These are phyloP conservation scores for Ptychoptera albimana DNA, from an alignment of 2,888 invertebrate genomes.

Conservation along the genomic window DNA sequence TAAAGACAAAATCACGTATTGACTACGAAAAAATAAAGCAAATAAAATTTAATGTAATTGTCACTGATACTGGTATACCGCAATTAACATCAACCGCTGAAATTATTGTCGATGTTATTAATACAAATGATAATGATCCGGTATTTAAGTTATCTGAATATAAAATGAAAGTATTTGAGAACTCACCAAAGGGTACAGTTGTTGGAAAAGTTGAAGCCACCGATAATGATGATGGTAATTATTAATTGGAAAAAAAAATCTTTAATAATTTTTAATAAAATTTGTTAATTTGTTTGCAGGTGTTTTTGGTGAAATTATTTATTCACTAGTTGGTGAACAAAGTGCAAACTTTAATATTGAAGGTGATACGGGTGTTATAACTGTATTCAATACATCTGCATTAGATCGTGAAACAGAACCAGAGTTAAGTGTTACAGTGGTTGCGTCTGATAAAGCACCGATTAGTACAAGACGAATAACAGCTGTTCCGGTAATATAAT, in stretches of 20 bases:
- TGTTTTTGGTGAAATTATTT: conserved; percentile 59
- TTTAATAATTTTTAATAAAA: background rate
- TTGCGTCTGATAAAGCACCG: conserved; percentile 68
- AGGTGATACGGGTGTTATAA: conserved; percentile 54
- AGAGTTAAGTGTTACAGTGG: conserved; percentile 57
- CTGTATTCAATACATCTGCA: conserved; percentile 50
- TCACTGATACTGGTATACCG: conserved; percentile 77
- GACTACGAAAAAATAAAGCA: conserved; percentile 69
- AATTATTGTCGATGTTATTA: conserved; percentile 59
- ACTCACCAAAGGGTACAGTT: conserved; percentile 53
- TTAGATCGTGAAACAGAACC: conserved; percentile 63
- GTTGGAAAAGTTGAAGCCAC: conserved; percentile 57
- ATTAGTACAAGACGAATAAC: conserved; percentile 47
- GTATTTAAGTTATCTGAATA: conserved; percentile 52
- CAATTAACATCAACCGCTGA: conserved; percentile 62
- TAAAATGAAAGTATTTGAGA: conserved; percentile 57
- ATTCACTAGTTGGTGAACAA: conserved; percentile 59
- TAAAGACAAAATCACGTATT: conserved; percentile 58
- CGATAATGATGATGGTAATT: conserved; percentile 58
- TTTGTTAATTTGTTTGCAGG: conserved; percentile 26
- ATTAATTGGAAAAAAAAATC: background rate
- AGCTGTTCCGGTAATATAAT: conserved; percentile 50
- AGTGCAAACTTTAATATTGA: conserved; percentile 59
- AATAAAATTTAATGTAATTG: conserved; percentile 63
- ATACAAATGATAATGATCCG: conserved; percentile 81